phyloP scores from a whole-genome alignment of 2,888 invertebrate species.

The Campoletis raptor region DNA sequence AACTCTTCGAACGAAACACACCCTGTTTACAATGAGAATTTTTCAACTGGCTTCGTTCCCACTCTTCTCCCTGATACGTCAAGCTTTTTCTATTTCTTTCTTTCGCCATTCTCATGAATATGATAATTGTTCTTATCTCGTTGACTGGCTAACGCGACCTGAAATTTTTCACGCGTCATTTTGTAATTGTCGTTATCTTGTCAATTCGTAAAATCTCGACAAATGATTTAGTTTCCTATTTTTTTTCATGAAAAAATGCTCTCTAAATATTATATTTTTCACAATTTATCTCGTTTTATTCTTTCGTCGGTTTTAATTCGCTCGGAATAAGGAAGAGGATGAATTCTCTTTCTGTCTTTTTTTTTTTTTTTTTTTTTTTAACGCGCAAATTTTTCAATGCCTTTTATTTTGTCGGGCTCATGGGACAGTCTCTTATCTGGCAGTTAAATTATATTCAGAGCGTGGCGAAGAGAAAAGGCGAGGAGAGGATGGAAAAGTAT shows the following conservation, averaged over 20 bases:
- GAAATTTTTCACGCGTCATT: constrained; percentile 57
- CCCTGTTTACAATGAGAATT: constrained; percentile 45
- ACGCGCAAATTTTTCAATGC: constrained; percentile 37
- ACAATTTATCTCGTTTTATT: neutral
- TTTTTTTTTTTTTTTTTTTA: neutral
- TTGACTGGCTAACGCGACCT: constrained; percentile 23
- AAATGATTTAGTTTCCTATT: neutral
- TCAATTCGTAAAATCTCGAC: neutral
- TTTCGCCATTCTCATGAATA: constrained; percentile 13
- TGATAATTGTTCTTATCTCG: constrained; percentile 33
- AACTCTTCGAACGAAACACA: constrained; percentile 42
- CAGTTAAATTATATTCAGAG: constrained; percentile 24
- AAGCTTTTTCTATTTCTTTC: neutral
- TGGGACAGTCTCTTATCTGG: constrained; percentile 21
- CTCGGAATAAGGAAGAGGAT: neutral
- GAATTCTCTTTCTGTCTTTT: neutral
- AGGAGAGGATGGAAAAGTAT: constrained; percentile 6
- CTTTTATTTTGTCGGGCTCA: constrained; percentile 21
- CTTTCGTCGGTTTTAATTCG: neutral
- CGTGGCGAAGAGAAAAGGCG: neutral
- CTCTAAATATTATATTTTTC: neutral
- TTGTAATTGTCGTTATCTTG: constrained; percentile 61
- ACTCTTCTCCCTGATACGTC: neutral
- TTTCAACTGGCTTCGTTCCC: constrained; percentile 23
- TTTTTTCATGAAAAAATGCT: neutral